Evolutionary conservation across 2,888 invertebrate genomes (phyloP).

Genomic region (Trachelus iudaicus): DNA sequence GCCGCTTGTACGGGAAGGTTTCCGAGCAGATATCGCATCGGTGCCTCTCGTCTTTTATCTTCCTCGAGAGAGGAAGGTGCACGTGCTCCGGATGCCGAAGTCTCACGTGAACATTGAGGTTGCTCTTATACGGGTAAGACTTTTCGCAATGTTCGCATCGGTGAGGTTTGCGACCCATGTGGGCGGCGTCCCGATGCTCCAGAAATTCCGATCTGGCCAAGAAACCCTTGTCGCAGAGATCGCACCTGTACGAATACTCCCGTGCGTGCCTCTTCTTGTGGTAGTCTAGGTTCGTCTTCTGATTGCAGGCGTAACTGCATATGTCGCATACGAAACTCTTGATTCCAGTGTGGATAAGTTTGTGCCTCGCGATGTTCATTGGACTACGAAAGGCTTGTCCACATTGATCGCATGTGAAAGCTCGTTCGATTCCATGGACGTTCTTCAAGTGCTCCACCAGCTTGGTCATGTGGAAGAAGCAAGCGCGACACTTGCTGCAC

Average conservation of each 20-base stretch:
- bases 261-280: conserved; percentile 51
- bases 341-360: conserved; percentile 50
- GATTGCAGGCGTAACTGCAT: conserved; percentile 50
- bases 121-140: conserved; percentile 52
- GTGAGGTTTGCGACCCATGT: conserved; percentile 42
- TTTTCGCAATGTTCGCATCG: conserved; percentile 51
- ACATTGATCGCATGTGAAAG: conserved; percentile 54
- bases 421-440: conserved; percentile 49
- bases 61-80: background rate
- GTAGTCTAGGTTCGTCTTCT: conserved; percentile 52
- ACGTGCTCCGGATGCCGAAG: conserved; percentile 39
- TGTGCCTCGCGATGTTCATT: conserved; percentile 55
- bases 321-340: conserved; percentile 50
- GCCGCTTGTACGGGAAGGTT: conserved; percentile 38
- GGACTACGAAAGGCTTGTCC: conserved; percentile 50
- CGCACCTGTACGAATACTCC: conserved; percentile 49
- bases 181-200: conserved; percentile 49
- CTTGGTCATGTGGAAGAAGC: conserved; percentile 55
- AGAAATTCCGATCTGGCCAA: conserved; percentile 45
- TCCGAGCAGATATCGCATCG: conserved; percentile 47
- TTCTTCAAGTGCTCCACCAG: conserved; percentile 60
- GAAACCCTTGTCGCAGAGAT: conserved; percentile 50
- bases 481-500: conserved; percentile 52
- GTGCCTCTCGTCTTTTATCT: conserved; percentile 21
- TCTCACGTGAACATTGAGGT: conserved; percentile 49